phyloP scores from a whole-genome alignment of 2,113 vertebrate species.

The Beaufortia kweichowensis region DNA sequence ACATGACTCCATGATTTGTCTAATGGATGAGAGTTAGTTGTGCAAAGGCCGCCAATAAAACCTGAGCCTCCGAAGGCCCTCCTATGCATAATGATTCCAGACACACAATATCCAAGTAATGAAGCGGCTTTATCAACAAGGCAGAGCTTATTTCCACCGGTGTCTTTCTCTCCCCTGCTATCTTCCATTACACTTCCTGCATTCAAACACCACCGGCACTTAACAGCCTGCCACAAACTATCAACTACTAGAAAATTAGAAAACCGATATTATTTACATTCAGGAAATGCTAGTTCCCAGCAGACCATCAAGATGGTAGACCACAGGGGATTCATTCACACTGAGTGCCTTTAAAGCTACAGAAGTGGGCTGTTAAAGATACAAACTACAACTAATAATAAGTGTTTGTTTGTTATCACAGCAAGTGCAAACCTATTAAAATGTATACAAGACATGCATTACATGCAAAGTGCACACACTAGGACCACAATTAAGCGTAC shows the following conservation, averaged over 20 bases:
- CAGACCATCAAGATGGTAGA: background rate
- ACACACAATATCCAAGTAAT: conserved; percentile 64
- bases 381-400: background rate
- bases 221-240: conserved; percentile 32
- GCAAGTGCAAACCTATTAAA: background rate
- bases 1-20: conserved; percentile 76
- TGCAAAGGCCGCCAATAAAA: conserved; percentile 74
- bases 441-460: background rate
- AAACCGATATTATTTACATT: conserved; percentile 8
- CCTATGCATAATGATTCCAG: conserved; percentile 76
- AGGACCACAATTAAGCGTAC: background rate
- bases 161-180: conserved; percentile 45
- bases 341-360: background rate
- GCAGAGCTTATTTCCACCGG: conserved; percentile 47
- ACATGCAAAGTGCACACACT: background rate
- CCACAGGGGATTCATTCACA: conserved; percentile 10
- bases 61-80: conserved; percentile 69
- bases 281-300: background rate
- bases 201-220: conserved; percentile 32
- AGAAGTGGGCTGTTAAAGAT: conserved; percentile 5
- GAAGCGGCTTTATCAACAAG: conserved; percentile 59
- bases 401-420: background rate
- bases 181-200: conserved; percentile 47
- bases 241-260: conserved; percentile 23
- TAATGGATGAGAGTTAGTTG: conserved; percentile 76